Conservation (phyloP, 2,888 invertebrate genomes). For the Meghimatium bilineatum region DNA sequence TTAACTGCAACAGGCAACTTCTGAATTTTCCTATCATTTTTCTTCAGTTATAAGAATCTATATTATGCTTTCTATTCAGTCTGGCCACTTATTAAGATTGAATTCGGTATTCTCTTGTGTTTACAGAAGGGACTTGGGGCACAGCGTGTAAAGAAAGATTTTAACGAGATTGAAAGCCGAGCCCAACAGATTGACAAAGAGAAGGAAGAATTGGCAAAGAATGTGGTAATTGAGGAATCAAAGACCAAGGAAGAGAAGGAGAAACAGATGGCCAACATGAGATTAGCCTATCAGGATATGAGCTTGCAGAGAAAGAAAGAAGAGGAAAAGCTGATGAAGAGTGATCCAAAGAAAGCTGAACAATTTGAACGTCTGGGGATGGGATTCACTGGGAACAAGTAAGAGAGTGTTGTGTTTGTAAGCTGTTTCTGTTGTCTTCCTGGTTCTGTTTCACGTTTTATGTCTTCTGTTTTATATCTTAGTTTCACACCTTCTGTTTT, state of each 20-base stretch:
- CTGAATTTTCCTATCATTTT: no score
- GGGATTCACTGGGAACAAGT: constrained; percentile 79
- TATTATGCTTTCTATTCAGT: neutral
- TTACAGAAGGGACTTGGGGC: constrained; percentile 85
- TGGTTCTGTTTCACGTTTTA: neutral
- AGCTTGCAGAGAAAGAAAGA: constrained; percentile 80
- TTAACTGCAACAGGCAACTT: no score
- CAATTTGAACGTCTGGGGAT: constrained; percentile 95
- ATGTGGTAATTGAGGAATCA: constrained; percentile 61
- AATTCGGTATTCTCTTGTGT: neutral
- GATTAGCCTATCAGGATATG: constrained; percentile 76
- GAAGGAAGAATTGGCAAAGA: constrained; percentile 77
- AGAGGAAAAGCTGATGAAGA: constrained; percentile 84
- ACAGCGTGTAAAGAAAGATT: constrained; percentile 94
- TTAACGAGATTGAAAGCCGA: constrained; percentile 94
- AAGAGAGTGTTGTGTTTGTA: neutral
- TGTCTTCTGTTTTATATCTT: neutral
- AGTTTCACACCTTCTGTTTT: neutral
- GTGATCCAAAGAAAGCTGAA: constrained; percentile 89
- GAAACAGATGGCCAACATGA: constrained; percentile 77
- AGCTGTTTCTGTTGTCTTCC: neutral
- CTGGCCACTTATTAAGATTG: neutral
- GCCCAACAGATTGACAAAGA: constrained; percentile 90
- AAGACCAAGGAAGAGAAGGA: constrained; percentile 83
- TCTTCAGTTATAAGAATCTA: no score